Evolutionary conservation across 2,888 invertebrate genomes (phyloP), one percentile per base, ranked within the genome.

Genomic region (Orthosia cruda): DNA sequence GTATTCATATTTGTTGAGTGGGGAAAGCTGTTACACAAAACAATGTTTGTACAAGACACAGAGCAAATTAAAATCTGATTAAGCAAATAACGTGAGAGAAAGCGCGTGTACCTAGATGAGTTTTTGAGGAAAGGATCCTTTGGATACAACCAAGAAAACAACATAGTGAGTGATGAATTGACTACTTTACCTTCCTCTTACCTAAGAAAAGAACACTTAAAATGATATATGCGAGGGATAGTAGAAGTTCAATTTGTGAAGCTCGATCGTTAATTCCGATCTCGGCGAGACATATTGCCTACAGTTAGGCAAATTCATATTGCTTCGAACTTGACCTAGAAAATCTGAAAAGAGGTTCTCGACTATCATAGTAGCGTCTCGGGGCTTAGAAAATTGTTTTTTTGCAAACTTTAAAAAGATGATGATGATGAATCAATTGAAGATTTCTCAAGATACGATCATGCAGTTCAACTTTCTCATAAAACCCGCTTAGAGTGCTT

Each of bases 271-370:
- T 81, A 81, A 74, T 81, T 77, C 72, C 45, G 63, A 71, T 55
- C 71, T 47, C 58, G 40, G 63, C 54, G 52, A 66, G 79, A 75
- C 66, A 81, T 77, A 77, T 72, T 74, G 74, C 72, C 74, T 77
- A 81, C 77, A 63, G 61, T 47, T 62, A 72, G 50, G 76, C 70
- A 77, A 80, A 81, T 71, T 77, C 68, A 69, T 75, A 86, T 61
- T 40, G 57, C 62, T 23, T 68, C 20, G 49, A 76, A 68, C 67
- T 70, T 74, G 77, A 84, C 81, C 74, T 73, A 80, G 47, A 74
- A 71, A 71, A 64, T 66, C 45, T 70, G 40, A 55, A 79, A 87
- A 86, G 74, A 68, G 50, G 61, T 62, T 72, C 18, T 57, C 20
- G n/a, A 57, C 58, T 57, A 50, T 77, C 71, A 58, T 20, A 49